Evolutionary conservation across 2,113 vertebrate species (phyloP), one percentile per base, ranked within the genome.

Genomic region (Spea bombifrons): DNA sequence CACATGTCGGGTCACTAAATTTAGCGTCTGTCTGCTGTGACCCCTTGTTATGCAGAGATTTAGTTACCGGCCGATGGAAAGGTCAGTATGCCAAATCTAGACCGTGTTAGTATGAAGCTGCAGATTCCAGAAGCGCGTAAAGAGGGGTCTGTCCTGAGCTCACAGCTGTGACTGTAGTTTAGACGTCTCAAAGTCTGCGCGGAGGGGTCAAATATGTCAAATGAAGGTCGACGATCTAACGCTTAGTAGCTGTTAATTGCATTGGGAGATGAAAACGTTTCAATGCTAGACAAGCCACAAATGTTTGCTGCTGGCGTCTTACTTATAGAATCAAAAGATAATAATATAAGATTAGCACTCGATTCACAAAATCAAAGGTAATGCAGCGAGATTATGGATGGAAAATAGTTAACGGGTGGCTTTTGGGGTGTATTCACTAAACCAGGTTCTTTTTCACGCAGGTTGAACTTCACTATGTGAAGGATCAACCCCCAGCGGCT

Each of bases 1-100:
- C 77, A 80, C 77, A 80, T 67, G 71, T 63, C 66, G 3, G n/a
- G 52, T 30, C 5, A 17, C 77, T 80, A 80, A 80, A 43, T 80
- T 73, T 73, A 61, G 64, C 17, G 5, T 59, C 47, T 44, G 63
- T 73, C 52, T 15, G 17, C 70, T 12, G 52, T 66, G 70, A 73
- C 77, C 77, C 53, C 4, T 16, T 73, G 77, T 66, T 73, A 57
- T 66, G n/a, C 70, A 30, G 48, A 61, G 71, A 80, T 80, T 68
- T 6, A 6, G 71, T 80, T 80, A 55, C 77, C 43, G 64, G 30
- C n/a, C 61, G 12, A 16, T 6, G 44, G 15, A 80, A 80, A 80
- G 77, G 77, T 80, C 77, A 73, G 5, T 13, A 73, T 57, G 52
- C 52, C 65, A 66, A 64, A 73, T 73, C 61, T 73, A 8, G 45